Conservation (phyloP, 2,888 invertebrate species). For the Nomada lathburiana region DNA sequence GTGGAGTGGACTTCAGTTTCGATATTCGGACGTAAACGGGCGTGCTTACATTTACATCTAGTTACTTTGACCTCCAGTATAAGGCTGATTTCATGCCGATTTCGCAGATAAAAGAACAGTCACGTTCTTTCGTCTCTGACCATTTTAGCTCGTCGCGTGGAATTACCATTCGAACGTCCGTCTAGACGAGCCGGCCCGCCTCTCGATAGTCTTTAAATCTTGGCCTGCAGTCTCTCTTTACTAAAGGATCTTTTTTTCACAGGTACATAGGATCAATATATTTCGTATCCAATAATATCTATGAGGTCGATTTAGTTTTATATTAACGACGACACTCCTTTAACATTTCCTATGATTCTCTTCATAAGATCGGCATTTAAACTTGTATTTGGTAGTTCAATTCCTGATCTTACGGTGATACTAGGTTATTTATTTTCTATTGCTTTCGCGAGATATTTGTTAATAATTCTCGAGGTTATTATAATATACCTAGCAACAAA, state of each 20-base stretch:
- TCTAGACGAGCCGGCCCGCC: constrained; percentile 23
- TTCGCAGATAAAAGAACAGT: constrained; percentile 34
- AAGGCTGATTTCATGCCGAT: constrained; percentile 54
- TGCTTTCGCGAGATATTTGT: too few relatives aligned
- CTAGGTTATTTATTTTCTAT: too few relatives aligned
- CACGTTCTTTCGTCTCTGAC: constrained; percentile 31
- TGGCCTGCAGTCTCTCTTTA: neutral
- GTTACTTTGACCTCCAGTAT: constrained; percentile 40
- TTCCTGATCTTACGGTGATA: too few relatives aligned
- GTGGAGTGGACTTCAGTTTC: neutral
- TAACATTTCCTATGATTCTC: too few relatives aligned
- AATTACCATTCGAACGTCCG: constrained; percentile 45
- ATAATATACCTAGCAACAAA: too few relatives aligned
- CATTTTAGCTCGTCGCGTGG: constrained; percentile 35
- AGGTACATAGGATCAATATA: too few relatives aligned
- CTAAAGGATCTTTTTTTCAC: constrained; percentile 4
- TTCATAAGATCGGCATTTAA: too few relatives aligned
- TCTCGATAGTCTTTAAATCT: constrained; percentile 17
- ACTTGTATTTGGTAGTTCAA: too few relatives aligned
- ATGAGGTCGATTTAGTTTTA: neutral
- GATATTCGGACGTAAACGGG: constrained; percentile 22
- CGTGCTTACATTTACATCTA: constrained; percentile 47
- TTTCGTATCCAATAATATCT: neutral
- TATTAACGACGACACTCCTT: too few relatives aligned
- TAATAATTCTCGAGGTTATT: too few relatives aligned